A percentile compares a stretch with the other conserved stretches of the same genome.
Conservation (phyloP, 2,888 invertebrate species). For the Cynaeus angustus region DNA sequence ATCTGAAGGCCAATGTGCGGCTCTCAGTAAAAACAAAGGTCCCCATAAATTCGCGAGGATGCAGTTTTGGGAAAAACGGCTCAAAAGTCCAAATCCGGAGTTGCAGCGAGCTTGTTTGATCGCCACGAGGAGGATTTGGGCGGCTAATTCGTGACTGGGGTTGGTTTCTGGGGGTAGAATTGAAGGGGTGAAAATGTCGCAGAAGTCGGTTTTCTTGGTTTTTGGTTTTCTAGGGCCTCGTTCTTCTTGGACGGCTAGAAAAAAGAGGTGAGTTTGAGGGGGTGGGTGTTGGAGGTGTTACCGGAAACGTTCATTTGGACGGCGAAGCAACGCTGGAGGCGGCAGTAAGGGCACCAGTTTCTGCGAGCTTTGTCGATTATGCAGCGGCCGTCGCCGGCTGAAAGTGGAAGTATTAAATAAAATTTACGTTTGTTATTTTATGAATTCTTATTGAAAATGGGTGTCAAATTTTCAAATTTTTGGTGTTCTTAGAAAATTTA, state of each 20-base stretch:
- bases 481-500: no score
- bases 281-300: conserved; percentile 61
- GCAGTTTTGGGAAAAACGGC: conserved; percentile 73
- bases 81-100: conserved; percentile 72
- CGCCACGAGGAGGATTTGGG: conserved; percentile 76
- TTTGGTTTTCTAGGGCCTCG: conserved; percentile 81
- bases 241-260: conserved; percentile 87
- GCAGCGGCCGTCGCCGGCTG: conserved; percentile 83
- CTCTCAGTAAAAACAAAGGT: conserved; percentile 75
- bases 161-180: conserved; percentile 41
- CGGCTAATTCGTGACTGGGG: conserved; percentile 74
- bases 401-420: neutral
- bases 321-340: conserved; percentile 84
- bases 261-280: conserved; percentile 18
- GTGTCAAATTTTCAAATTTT: no score
- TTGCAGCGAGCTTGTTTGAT: conserved; percentile 76
- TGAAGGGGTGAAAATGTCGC: conserved; percentile 21
- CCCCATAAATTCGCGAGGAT: conserved; percentile 77
- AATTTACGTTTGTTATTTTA: no score
- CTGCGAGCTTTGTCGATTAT: conserved; percentile 86
- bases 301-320: conserved; percentile 87
- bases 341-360: conserved; percentile 92
- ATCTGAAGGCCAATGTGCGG: conserved; percentile 75
- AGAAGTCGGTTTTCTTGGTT: conserved; percentile 29
- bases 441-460: no score